phyloP scores from a whole-genome alignment of 2,797 vertebrate genomes.

The Neosalanx taihuensis region DNA sequence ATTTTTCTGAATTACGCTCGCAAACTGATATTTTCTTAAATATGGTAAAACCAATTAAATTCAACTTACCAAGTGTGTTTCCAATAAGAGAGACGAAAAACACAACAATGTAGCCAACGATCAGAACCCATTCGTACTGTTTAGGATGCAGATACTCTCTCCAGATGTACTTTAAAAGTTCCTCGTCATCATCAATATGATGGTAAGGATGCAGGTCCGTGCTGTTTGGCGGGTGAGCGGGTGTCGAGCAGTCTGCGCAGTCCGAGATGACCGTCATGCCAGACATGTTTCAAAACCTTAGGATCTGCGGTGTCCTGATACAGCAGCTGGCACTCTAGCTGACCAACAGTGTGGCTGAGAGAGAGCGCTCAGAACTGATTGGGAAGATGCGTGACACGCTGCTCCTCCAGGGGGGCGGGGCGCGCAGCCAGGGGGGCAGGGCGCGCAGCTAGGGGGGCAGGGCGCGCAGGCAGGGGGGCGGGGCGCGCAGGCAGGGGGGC shows the following conservation, averaged over 20 bases:
- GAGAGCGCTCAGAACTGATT: background rate
- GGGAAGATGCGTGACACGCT: background rate
- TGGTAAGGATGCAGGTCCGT: constrained; percentile 64
- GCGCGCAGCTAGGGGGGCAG: no score
- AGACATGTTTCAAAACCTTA: constrained; percentile 72
- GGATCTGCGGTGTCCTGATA: background rate
- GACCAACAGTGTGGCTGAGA: background rate
- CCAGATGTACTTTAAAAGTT: constrained; percentile 94
- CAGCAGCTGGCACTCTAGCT: constrained; percentile 9
- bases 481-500: no score
- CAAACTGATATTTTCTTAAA: background rate
- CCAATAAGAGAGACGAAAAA: constrained; percentile 91
- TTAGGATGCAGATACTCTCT: constrained; percentile 92
- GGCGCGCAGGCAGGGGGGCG: no score
- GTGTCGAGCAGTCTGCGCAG: constrained; percentile 75
- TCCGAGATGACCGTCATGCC: constrained; percentile 61
- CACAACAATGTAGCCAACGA: constrained; percentile 90
- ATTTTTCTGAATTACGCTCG: no score
- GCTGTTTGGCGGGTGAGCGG: constrained; percentile 71
- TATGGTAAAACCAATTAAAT: background rate
- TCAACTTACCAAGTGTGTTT: constrained; percentile 89
- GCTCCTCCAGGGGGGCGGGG: constrained; percentile 6
- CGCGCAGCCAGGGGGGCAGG: background rate
- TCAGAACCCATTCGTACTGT: constrained; percentile 94
- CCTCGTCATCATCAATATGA: constrained; percentile 85